Evolutionary conservation across 2,888 invertebrate species (phyloP), one percentile per base, ranked within the genome.

Genomic region (Pseudoips prasinana): DNA sequence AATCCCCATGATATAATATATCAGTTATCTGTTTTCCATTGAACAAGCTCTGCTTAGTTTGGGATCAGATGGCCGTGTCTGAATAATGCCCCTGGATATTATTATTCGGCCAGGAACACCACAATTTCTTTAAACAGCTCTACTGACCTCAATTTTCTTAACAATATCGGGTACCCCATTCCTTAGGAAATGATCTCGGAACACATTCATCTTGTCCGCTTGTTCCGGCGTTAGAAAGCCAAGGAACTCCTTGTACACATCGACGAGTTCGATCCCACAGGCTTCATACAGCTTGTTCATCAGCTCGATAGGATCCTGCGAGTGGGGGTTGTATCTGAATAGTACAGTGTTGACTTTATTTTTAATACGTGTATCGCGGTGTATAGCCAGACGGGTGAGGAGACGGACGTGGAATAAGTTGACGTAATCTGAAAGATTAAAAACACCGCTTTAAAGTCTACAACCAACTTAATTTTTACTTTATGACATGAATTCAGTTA

Each of bases 221-320:
- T 88, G 88, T 2, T 73, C 73, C 0, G 81, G 58, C 0, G 79
- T 86, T 0, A 88, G 59, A 34, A 85, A 83, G 0, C 67, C 69
- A 0, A 82, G 8, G 37, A 88, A 85, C 18, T 87, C 88, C 6
- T 66, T 72, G 22, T 73, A 79, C 11, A 83, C 19, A 5, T 84
- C 81, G 0, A 70, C 34, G 1, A 79, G 43, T 0, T 75, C 76
- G 0, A 49, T 45, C 0, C 55, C 58, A 3, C 69, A 69, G 0
- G 50, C 32, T 1, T 54, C 51, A 9, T 59, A 61, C 0, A 87
- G 8, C 0, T 61, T 24, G 0, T 40, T 37, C 0, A 70, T 64
- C 0, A 87, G 40, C 0, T 14, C 5, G 1, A 68, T 4, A 0
- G 78, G 73, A 23, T 75, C 64, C 1, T 61, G 65, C 0, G 22